A percentile compares a stretch with the other conserved stretches of the same genome.
Conservation (phyloP, 2,113 vertebrate species). For the Rynchops niger region DNA sequence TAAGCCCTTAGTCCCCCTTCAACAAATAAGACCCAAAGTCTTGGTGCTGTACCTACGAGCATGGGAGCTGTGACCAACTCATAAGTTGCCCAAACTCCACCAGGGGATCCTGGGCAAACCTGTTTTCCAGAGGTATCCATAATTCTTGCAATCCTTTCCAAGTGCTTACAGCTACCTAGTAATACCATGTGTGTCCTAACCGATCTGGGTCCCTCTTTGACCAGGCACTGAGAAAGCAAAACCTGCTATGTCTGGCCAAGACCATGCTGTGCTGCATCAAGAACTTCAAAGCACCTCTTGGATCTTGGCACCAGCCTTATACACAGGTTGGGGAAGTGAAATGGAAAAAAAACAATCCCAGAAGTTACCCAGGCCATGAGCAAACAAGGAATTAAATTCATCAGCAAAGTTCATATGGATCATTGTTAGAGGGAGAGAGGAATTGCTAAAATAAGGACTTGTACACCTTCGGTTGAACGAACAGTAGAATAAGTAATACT, state of each 20-base stretch:
- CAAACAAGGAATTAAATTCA: neutral
- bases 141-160: neutral
- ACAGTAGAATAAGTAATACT: neutral
- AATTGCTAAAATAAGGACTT: neutral
- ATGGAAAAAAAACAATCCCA: neutral
- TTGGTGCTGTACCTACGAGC: neutral
- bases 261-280: neutral
- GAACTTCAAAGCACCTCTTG: neutral
- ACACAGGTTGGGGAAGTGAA: neutral
- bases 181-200: neutral
- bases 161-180: neutral
- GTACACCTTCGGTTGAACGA: neutral
- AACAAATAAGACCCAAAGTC: neutral
- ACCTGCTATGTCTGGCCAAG: neutral
- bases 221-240: neutral
- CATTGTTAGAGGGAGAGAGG: neutral
- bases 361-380: neutral
- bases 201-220: neutral
- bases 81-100: neutral
- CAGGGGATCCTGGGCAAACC: neutral
- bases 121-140: neutral
- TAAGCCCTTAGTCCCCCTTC: neutral
- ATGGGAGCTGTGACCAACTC: neutral
- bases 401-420: neutral
- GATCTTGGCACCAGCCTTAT: neutral